Evolutionary conservation across 1,140 invertebrate genomes (phyloP), one percentile per base, ranked within the genome.

Genomic region (Asobara japonica): DNA sequence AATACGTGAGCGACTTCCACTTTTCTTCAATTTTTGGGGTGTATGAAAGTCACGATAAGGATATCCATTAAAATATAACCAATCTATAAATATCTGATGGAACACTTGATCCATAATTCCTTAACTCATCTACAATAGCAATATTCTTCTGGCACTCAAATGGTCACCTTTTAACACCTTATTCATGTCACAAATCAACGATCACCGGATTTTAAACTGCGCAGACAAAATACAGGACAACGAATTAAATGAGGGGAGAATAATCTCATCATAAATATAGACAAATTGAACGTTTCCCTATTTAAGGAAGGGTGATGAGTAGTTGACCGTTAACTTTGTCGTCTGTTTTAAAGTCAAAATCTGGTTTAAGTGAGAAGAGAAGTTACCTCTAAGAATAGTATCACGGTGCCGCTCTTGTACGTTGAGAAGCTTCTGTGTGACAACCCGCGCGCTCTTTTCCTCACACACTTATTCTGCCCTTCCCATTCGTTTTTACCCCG

Each of bases 301-400:
- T 13, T 45, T 13, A 5, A 13, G 8, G 41, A 16, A 45, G n/a
- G n/a, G n/a, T 45, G 13, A 13, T 18, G 22, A 25, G 18, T 56
- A 56, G 51, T 56, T 25, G 22, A 56, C 25, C 62, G 62, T 61
- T 74, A 74, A 72, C 71, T 74, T 76, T 76, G 74, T 78, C 80
- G 18, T 56, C 51, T 13, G 78, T 79, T 80, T 72, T 76, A 76
- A 79, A 80, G 79, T 80, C 81, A 79, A 84, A 80, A 82, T 78
- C 79, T 78, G 76, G 77, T 84, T 80, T 83, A 80, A 83, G 75
- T 86, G 73, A 30, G 60, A 56, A 56, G 51, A 62, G 10, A 85
- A 84, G 82, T 86, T 84, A 30, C 60, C 79, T 86, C 86, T 85
- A 82, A 88, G 85, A 88, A 88, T 88, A 88, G 86, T 86, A 77